Evolutionary conservation across 2,888 invertebrate genomes (phyloP).

Genomic region (Ariolimax columbianus): DNA sequence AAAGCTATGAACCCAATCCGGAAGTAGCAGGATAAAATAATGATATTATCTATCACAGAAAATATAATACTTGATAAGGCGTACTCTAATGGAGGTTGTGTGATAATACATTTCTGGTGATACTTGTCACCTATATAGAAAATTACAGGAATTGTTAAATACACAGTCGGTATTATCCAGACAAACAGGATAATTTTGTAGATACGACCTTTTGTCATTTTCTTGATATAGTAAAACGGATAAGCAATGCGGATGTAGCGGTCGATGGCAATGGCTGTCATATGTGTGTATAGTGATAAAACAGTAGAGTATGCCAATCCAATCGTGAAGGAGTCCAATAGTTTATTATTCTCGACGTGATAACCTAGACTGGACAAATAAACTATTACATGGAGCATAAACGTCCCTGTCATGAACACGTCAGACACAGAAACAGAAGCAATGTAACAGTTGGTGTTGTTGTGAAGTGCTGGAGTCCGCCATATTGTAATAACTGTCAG

Average conservation of each 20-base stretch:
- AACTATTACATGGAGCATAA: too few species aligned
- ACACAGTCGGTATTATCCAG: neutral
- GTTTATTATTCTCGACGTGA: too few species aligned
- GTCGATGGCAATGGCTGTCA: neutral
- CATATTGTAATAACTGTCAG: neutral
- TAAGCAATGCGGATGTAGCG: constrained; percentile 1
- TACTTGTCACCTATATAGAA: neutral
- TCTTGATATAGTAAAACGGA: neutral
- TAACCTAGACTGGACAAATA: neutral
- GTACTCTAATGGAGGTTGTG: neutral
- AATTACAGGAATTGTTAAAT: neutral
- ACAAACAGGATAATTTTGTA: neutral
- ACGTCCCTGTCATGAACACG: neutral
- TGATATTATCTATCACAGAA: neutral
- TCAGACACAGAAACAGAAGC: neutral
- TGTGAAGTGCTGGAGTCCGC: neutral
- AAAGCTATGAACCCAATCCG: neutral
- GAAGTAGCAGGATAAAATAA: neutral
- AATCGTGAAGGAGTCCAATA: neutral
- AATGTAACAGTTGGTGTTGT: neutral
- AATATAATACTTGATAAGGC: too few species aligned
- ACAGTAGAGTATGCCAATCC: neutral
- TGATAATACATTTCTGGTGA: neutral
- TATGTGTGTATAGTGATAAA: neutral
- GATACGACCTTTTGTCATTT: neutral